Evolutionary conservation across 2,888 invertebrate species (phyloP), one percentile per base, ranked within the genome.

Genomic region (Drosophila putrida): DNA sequence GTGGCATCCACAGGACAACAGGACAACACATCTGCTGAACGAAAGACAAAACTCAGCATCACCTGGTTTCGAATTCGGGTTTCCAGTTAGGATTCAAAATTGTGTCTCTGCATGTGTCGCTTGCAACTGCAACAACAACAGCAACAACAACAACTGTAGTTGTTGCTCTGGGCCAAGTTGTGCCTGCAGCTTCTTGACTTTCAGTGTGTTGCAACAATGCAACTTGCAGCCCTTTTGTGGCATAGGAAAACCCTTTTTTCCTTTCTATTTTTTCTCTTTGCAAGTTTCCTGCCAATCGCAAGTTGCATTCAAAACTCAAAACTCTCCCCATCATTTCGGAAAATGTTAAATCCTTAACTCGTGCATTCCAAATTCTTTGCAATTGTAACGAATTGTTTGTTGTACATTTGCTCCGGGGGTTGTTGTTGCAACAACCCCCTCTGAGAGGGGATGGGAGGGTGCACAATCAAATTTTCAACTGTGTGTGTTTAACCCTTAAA

Each of bases 171-270:
- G 50, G 15, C 36, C 44, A 50, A 78, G 74, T 66, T 68, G 69
- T 61, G 72, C 64, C 81, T 59, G 76, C 79, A 82, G 82, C 83
- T 88, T 83, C 88, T 88, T 83, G 88, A 88, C 88, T 88, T 83
- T 62, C 51, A 25, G 31, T 20, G 20, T 43, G n/a, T 39, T 53
- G 57, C 47, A 78, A 71, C 82, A 85, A 84, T 72, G 74, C 82
- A 71, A 46, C 47, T 10, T 54, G 68, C 50, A 67, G 61, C 66
- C 66, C 70, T 47, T 60, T 60, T 63, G 43, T 10, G 47, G 9
- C 13, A 20, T 31, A 38, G 15, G 41, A 27, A 58, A 53, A 50
- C 41, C 66, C 61, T 61, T 71, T 57, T 47, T 41, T 43, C 4
- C 4, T n/a, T 11, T 43, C 53, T 20, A 3, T 47, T 41, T 43